Evolutionary conservation across 2,113 vertebrate genomes (phyloP).

Genomic region (Tachysurus fulvidraco): DNA sequence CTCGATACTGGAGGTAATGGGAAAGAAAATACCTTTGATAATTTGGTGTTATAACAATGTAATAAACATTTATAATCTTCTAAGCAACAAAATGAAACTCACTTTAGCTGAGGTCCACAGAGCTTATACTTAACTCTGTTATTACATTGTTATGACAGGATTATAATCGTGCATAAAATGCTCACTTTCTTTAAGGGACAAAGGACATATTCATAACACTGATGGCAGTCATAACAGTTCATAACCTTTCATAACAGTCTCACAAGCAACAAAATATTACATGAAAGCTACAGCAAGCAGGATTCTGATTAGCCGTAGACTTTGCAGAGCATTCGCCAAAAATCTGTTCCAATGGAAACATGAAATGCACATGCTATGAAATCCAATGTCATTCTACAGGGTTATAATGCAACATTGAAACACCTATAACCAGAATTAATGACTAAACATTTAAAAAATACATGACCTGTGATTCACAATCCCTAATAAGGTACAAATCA

Average conservation of each 20-base stretch:
- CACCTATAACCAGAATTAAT: background rate
- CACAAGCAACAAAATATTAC: background rate
- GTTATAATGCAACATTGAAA: background rate
- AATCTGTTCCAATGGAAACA: background rate
- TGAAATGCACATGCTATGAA: too few relatives aligned
- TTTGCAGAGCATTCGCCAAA: background rate
- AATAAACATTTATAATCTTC: background rate
- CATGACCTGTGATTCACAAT: background rate
- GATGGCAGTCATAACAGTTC: background rate
- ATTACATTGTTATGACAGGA: background rate
- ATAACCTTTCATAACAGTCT: background rate
- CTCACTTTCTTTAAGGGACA: background rate
- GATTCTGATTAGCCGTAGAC: background rate
- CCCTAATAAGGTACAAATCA: constrained; percentile 5
- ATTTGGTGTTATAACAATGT: background rate
- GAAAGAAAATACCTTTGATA: too few relatives aligned
- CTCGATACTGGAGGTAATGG: too few relatives aligned
- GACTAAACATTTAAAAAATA: background rate
- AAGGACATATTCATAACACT: background rate
- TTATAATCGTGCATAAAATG: background rate
- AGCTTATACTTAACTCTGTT: background rate
- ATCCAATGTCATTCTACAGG: background rate
- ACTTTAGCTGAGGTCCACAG: background rate
- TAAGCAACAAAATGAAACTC: background rate
- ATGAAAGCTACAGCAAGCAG: background rate